A percentile compares a stretch with the other conserved stretches of the same genome.
These are phyloP conservation scores for Sarcophaga carnaria DNA, from an alignment of 2,888 invertebrate species.

Conservation along the genomic window DNA sequence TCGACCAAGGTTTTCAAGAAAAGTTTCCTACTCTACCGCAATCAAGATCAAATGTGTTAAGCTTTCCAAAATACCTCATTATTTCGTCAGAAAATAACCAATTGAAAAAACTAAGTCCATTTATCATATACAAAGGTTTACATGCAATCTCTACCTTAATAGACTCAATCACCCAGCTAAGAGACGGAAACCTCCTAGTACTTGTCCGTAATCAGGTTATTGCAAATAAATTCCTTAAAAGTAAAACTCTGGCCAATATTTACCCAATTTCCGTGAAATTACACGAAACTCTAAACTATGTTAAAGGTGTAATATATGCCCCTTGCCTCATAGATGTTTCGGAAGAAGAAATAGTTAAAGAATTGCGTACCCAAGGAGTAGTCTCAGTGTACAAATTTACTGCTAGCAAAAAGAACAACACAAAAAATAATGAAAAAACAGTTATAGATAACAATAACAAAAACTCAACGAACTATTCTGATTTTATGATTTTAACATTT, in stretches of 20 bases:
- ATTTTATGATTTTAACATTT: neutral
- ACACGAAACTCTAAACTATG: constrained; percentile 25
- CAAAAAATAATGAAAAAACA: neutral
- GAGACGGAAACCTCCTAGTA: constrained; percentile 29
- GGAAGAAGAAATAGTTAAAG: constrained; percentile 43
- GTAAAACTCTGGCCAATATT: constrained; percentile 9
- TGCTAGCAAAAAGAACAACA: neutral
- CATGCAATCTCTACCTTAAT: too few relatives aligned
- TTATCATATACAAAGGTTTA: too few relatives aligned
- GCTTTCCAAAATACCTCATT: too few relatives aligned
- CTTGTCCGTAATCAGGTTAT: constrained; percentile 19
- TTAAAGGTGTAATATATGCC: constrained; percentile 46
- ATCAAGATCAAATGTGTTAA: too few relatives aligned
- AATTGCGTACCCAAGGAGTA: constrained; percentile 36
- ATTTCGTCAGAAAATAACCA: too few relatives aligned
- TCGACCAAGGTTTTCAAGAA: too few relatives aligned
- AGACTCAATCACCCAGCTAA: constrained; percentile 8
- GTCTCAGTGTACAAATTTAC: constrained; percentile 16
- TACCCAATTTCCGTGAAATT: constrained; percentile 25
- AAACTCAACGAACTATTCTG: neutral
- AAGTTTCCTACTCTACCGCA: too few relatives aligned
- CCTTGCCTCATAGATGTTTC: constrained; percentile 41
- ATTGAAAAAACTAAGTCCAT: too few relatives aligned
- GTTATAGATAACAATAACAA: neutral
- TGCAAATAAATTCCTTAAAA: constrained; percentile 66